These are phyloP conservation scores for Gobio gobio DNA, from an alignment of 2,113 vertebrate genomes.

Conservation along the genomic window DNA sequence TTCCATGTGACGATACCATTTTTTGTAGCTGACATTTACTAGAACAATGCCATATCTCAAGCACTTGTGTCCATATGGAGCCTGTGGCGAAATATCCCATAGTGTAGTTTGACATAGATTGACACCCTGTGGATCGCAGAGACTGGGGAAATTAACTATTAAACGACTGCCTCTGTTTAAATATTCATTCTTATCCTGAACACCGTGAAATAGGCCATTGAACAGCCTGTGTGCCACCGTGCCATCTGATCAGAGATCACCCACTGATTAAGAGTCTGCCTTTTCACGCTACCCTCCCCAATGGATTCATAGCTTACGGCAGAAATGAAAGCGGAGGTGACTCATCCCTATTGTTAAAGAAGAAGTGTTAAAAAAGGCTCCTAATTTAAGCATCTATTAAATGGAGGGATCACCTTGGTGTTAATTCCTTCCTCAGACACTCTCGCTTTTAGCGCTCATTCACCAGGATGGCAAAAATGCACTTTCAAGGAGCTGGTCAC, in stretches of 20 bases:
- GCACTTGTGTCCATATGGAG: slow-evolving; percentile 65
- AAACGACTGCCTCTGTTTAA: slow-evolving; percentile 74
- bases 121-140: slow-evolving; percentile 62
- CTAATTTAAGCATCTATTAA: slow-evolving; percentile 55
- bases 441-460: neutral
- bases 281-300: slow-evolving; percentile 49
- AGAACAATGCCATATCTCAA: slow-evolving; percentile 29
- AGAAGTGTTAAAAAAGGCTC: slow-evolving; percentile 62
- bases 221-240: slow-evolving; percentile 52
- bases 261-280: slow-evolving; percentile 53
- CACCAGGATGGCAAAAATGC: slow-evolving; percentile 8
- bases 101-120: slow-evolving; percentile 65
- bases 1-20: neutral
- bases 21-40: slow-evolving; percentile 11
- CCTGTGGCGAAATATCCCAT: slow-evolving; percentile 58
- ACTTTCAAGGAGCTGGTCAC: slow-evolving; percentile 53
- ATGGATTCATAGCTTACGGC: slow-evolving; percentile 58
- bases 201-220: slow-evolving; percentile 60
- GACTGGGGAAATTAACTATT: slow-evolving; percentile 77
- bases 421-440: slow-evolving; percentile 54
- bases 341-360: slow-evolving; percentile 65
- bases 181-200: slow-evolving; percentile 74
- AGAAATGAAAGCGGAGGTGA: slow-evolving; percentile 59
- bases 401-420: slow-evolving; percentile 46
- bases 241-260: slow-evolving; percentile 64